phyloP scores from a whole-genome alignment of 2,797 vertebrate species.

The Poecilia picta region DNA sequence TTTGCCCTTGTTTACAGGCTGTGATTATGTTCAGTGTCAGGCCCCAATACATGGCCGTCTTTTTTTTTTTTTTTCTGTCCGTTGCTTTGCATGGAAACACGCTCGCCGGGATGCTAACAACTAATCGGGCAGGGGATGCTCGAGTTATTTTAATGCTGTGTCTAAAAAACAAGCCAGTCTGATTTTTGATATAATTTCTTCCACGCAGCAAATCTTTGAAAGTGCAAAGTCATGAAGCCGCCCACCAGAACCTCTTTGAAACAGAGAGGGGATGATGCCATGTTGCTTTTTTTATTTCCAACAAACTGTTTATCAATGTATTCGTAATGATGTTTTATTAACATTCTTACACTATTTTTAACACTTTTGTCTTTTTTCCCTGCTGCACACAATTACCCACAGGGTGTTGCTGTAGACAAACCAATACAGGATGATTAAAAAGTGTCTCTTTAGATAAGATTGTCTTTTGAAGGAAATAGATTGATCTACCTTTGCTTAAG shows the following conservation, averaged over 20 bases:
- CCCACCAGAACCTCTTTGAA: conserved; percentile 3
- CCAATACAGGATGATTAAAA: not conserved
- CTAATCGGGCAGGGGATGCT: conserved; percentile 16
- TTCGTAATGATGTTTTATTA: not conserved
- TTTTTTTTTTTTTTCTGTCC: not conserved
- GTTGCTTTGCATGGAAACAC: conserved; percentile 21
- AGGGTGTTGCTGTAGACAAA: not conserved
- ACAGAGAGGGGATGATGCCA: not conserved
- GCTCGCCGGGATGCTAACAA: conserved; percentile 56
- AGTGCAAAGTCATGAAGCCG: conserved; percentile 1
- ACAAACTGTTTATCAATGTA: not conserved
- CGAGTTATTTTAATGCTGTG: conserved; percentile 41
- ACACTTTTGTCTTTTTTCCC: not conserved
- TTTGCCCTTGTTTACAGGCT: conserved; percentile 58
- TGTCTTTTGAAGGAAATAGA: not conserved
- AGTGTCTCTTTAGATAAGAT: not conserved
- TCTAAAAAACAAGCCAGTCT: conserved; percentile 30
- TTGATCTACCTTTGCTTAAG: not conserved
- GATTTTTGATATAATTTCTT: conserved; percentile 22
- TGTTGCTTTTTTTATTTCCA: not conserved
- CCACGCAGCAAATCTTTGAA: conserved; percentile 5
- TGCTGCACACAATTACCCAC: not conserved
- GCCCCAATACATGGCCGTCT: conserved; percentile 49
- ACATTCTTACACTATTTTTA: not conserved
- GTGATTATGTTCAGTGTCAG: conserved; percentile 68